Percentiles rank a stretch among this genome's conserved stretches.
These are phyloP conservation scores for Erebia palarica DNA, from an alignment of 2,888 invertebrate species.

Conservation along the genomic window DNA sequence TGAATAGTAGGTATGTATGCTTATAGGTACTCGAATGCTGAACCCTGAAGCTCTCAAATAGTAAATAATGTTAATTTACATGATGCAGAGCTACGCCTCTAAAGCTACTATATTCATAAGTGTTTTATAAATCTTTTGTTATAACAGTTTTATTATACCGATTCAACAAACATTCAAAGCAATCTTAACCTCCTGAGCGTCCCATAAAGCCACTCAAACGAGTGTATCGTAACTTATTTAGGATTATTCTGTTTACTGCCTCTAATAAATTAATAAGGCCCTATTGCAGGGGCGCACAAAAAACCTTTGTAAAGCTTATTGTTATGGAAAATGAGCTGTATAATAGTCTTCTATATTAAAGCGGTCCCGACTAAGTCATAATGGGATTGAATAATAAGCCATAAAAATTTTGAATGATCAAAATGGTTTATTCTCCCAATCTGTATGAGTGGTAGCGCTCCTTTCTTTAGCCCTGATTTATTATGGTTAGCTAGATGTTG, in stretches of 20 bases:
- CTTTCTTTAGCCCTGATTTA: constrained; percentile 70
- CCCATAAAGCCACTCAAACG: constrained; percentile 27
- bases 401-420: constrained; percentile 76
- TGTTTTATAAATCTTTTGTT: constrained; percentile 3
- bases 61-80: too few species aligned
- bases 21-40: too few species aligned
- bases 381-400: constrained; percentile 78
- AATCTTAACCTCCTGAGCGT: neutral
- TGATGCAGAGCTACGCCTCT: neutral
- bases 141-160: constrained; percentile 16
- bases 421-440: constrained; percentile 72
- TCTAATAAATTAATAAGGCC: constrained; percentile 69
- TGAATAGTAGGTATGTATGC: too few species aligned
- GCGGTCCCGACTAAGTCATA: constrained; percentile 70
- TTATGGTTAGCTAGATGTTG: constrained; percentile 66
- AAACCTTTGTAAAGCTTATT: constrained; percentile 68
- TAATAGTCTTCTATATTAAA: constrained; percentile 75
- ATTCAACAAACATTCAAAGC: constrained; percentile 19
- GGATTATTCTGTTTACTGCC: constrained; percentile 55
- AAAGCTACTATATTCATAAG: neutral
- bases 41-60: too few species aligned
- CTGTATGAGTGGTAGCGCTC: constrained; percentile 61
- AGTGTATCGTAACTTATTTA: constrained; percentile 45
- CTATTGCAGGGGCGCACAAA: constrained; percentile 64
- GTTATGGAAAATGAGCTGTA: constrained; percentile 73